A percentile compares a stretch with the other conserved stretches of the same genome.
Evolutionary conservation across 1,140 invertebrate species (phyloP).

Genomic region (Telenomus remus): DNA sequence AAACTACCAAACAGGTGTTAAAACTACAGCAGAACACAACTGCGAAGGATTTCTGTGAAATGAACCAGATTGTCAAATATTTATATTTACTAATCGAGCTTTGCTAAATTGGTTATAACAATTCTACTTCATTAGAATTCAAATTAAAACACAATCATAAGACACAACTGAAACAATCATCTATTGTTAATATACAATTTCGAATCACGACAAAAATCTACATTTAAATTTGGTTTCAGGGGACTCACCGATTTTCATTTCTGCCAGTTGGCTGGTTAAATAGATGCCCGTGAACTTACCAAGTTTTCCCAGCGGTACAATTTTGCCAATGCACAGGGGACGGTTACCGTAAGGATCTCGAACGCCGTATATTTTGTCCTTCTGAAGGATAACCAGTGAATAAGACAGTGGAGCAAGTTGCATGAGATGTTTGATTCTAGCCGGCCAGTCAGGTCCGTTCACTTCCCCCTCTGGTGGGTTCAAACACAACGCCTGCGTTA

Average conservation of each 20-base stretch:
- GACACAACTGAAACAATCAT: too few species aligned
- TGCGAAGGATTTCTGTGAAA: too few species aligned
- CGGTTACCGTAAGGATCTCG: constrained; percentile 97
- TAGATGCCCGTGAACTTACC: constrained; percentile 56
- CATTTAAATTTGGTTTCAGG: background rate
- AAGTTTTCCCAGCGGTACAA: constrained; percentile 81
- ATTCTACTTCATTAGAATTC: too few species aligned
- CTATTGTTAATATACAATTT: background rate
- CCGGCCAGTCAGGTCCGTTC: constrained; percentile 92
- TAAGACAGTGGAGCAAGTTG: constrained; percentile 92
- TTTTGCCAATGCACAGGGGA: constrained; percentile 95
- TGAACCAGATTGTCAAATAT: too few species aligned
- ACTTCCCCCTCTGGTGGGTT: constrained; percentile 93
- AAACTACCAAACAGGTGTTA: too few species aligned
- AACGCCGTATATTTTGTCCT: constrained; percentile 95
- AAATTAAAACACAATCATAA: too few species aligned
- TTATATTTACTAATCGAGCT: too few species aligned
- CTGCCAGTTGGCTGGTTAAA: constrained; percentile 15
- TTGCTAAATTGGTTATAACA: too few species aligned
- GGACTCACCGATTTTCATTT: constrained; percentile 22
- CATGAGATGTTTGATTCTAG: constrained; percentile 94
- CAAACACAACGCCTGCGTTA: constrained; percentile 95
- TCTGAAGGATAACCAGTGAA: constrained; percentile 94
- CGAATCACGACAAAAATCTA: constrained; percentile 2
- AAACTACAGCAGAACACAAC: too few species aligned